phyloP scores from a whole-genome alignment of 2,797 vertebrate genomes.

The Parauchenoglanis punctatus region DNA sequence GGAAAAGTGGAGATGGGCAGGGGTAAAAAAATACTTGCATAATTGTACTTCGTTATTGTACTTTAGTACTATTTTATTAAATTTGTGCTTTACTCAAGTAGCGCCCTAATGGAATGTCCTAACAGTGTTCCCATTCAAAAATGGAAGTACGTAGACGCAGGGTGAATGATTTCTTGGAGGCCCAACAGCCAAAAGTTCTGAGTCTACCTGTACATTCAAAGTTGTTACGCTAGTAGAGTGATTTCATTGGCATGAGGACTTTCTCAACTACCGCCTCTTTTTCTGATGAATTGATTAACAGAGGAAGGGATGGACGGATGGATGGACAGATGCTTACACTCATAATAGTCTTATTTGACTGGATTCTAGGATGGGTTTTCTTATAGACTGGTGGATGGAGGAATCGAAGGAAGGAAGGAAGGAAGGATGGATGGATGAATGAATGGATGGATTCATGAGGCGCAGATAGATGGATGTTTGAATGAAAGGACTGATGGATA shows the following conservation, averaged over 20 bases:
- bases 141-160: not conserved
- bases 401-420: not conserved
- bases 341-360: not conserved
- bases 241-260: conserved; percentile 6
- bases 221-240: conserved; percentile 12
- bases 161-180: not conserved
- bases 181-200: not conserved
- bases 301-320: not conserved
- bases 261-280: not conserved
- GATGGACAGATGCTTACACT: not conserved
- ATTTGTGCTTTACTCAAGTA: not conserved
- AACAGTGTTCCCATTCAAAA: not conserved
- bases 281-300: not conserved
- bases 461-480: not conserved
- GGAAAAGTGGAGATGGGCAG: not conserved
- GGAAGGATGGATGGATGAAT: too few relatives aligned
- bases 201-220: conserved; percentile 16
- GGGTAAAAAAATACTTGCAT: not conserved
- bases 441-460: not conserved
- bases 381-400: not conserved
- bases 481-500: not conserved
- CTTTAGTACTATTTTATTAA: not conserved
- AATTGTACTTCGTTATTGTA: not conserved
- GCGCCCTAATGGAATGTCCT: not conserved
- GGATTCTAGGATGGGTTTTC: not conserved